Conservation (phyloP, 1,140 invertebrate species). For the Monochamus saltuarius region DNA sequence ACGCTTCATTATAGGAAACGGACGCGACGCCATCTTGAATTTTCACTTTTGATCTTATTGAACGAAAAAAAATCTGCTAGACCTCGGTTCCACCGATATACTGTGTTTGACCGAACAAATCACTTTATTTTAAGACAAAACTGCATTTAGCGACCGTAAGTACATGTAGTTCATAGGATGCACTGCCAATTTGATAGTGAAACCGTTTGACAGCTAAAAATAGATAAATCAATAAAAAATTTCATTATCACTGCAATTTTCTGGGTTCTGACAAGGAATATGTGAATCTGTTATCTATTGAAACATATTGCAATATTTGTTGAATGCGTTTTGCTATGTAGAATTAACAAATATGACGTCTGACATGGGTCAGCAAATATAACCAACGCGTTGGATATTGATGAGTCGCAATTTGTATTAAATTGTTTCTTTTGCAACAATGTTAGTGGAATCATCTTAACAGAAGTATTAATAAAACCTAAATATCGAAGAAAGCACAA, state of each 20-base stretch:
- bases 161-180: conserved; percentile 1
- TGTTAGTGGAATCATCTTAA: no score
- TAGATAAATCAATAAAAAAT: conserved; percentile 43
- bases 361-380: conserved; percentile 17
- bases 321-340: conserved; percentile 2
- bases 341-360: conserved; percentile 13
- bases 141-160: conserved; percentile 10
- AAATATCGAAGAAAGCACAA: not conserved
- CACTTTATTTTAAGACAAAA: conserved; percentile 8
- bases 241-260: conserved; percentile 40
- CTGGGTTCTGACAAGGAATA: conserved; percentile 17
- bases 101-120: conserved; percentile 10
- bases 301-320: not conserved
- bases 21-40: conserved; percentile 49
- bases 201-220: conserved; percentile 40
- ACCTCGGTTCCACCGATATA: not conserved
- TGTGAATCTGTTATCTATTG: not conserved
- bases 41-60: conserved; percentile 53
- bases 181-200: conserved; percentile 35
- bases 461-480: not conserved
- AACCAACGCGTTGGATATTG: not conserved
- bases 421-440: not conserved
- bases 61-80: conserved; percentile 26
- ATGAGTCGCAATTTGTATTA: conserved; percentile 6
- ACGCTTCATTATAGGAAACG: conserved; percentile 36